phyloP scores from a whole-genome alignment of 1,140 invertebrate species.

The Drosophila carrolli region DNA sequence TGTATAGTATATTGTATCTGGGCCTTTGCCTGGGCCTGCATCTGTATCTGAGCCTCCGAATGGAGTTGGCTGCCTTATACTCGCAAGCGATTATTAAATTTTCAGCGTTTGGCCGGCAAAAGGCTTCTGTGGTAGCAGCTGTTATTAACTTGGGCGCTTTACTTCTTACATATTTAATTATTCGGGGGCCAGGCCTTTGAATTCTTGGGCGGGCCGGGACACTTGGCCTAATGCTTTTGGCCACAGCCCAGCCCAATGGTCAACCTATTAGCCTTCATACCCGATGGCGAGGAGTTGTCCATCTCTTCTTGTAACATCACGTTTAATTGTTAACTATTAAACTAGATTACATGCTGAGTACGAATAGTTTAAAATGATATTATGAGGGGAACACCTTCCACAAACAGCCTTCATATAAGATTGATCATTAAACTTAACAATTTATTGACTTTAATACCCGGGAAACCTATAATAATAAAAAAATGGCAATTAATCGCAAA shows the following conservation, averaged over 20 bases:
- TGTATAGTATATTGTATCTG: conserved; percentile 10
- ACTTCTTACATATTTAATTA: conserved; percentile 63
- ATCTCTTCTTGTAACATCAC: conserved; percentile 7
- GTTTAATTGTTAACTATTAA: conserved; percentile 30
- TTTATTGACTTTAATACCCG: conserved; percentile 13
- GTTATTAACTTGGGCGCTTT: conserved; percentile 51
- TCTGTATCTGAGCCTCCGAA: conserved; percentile 11
- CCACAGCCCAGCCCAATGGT: conserved; percentile 8
- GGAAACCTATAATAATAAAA: not conserved
- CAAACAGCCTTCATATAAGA: conserved; percentile 8
- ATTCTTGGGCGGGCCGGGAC: conserved; percentile 53
- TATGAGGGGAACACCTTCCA: conserved; percentile 10
- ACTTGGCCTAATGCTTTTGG: conserved; percentile 44
- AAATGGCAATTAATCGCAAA: not conserved
- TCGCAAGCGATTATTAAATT: conserved; percentile 71
- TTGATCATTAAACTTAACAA: conserved; percentile 11
- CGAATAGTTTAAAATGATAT: conserved; percentile 10
- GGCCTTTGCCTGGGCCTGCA: conserved; percentile 9
- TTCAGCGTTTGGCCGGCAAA: conserved; percentile 56
- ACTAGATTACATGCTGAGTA: not conserved
- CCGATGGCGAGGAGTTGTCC: conserved; percentile 17
- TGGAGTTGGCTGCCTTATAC: conserved; percentile 37
- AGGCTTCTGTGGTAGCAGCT: conserved; percentile 73
- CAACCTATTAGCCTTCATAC: conserved; percentile 37
- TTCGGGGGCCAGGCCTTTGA: conserved; percentile 35